Base-by-base conservation (phyloP, 2,797 vertebrate genomes). In the Fringilla coelebs region DNA sequence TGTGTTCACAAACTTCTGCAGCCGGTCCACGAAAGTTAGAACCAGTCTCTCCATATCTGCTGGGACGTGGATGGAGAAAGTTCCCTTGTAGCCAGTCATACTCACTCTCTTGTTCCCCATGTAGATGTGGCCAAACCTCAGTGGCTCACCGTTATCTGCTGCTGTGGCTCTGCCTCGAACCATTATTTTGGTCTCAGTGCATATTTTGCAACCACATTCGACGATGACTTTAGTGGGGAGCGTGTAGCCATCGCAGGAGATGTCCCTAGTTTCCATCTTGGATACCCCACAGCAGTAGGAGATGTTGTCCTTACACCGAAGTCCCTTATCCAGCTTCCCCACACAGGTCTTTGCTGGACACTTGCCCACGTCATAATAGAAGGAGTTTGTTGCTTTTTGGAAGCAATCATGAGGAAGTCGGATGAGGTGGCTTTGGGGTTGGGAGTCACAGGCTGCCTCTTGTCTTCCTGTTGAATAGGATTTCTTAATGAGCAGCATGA, bases 11-110 rank as follows among this genome's bases (percentile, higher is more conserved):
- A 99, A 99, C 96, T 99, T 99, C 82, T 99, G 98, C 97, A 99
- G 97, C 92, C 99, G 98, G 94, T 99, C 99, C 12, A 99, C 99
- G 3, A 99, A 99, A 1, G 99, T 99, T 70, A 99, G 97, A 70
- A 99, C 99, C 36, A 99, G 96, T 60, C 99, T 98, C 85, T 99
- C 98, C 0, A 98, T 99, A 83, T 99, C 98, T 66, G 98, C 97
- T 54, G 99, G 99, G 58, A 99, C 97, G 1, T 99, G 98, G 78
- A 99, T 95, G 19, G 99, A 99, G 96, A 99, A 99, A 20, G 99
- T 99, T 46, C 99, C 99, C 95, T 99, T 99, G 98, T 99, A 99
- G 76, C 99, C 99, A 0, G 99, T 99, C 96, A 99, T 99, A 75
- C 99, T 98, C 79, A 99, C 98, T 95, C 98, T 98, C 60, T 97